Conservation (phyloP, 2,797 vertebrate genomes). For the Sphenopsis melanotis region DNA sequence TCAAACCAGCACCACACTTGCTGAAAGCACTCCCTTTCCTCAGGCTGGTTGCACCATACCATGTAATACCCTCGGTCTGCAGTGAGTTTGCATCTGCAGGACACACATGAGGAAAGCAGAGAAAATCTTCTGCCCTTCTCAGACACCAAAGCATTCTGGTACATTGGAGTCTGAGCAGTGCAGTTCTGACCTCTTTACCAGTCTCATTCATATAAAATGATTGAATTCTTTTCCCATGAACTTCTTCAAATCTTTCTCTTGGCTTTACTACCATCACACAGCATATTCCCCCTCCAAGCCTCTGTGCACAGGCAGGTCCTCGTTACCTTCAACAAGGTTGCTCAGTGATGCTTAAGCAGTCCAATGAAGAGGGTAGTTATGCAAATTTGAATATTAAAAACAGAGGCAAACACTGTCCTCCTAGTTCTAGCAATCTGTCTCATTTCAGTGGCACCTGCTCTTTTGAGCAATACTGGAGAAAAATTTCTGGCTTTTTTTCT, state of each 20-base stretch:
- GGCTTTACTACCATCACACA: neutral
- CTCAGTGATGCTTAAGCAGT: neutral
- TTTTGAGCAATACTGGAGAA: neutral
- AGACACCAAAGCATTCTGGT: neutral
- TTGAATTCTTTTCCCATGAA: neutral
- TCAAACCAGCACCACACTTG: neutral
- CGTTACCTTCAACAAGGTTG: neutral
- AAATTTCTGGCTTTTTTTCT: neutral
- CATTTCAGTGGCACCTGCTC: neutral
- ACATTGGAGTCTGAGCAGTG: neutral
- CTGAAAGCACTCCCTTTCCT: neutral
- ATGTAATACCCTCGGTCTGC: rapidly evolving
- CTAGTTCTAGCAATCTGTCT: neutral
- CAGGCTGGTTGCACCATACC: neutral
- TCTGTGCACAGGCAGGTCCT: neutral
- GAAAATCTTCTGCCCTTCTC: neutral
- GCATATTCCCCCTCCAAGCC: neutral
- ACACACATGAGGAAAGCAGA: neutral
- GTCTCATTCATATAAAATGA: neutral
- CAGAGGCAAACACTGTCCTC: neutral
- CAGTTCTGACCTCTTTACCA: neutral
- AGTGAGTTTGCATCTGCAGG: neutral
- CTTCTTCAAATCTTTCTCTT: neutral
- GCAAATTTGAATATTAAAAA: neutral
- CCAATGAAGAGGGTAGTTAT: neutral